phyloP scores from a whole-genome alignment of 2,797 vertebrate genomes.

The Emys orbicularis region DNA sequence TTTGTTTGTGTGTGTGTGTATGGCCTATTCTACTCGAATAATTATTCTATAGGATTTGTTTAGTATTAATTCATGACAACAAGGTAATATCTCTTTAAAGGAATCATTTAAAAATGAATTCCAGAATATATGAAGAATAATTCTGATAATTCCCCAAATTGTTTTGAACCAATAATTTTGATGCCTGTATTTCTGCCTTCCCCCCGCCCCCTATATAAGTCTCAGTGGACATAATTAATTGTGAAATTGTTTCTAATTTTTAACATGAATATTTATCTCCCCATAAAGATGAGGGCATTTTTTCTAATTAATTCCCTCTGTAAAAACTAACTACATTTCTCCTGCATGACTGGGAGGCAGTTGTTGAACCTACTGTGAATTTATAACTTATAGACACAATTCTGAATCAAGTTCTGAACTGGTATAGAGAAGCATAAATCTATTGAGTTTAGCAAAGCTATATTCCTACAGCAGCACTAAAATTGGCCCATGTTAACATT shows the following conservation, averaged over 20 bases:
- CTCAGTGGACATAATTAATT: constrained; percentile 80
- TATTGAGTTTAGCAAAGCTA: constrained; percentile 34
- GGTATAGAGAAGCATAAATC: constrained; percentile 17
- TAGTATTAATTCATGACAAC: neutral
- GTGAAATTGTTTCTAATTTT: constrained; percentile 67
- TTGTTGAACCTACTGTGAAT: constrained; percentile 24
- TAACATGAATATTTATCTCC: constrained; percentile 56
- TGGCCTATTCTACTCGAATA: neutral
- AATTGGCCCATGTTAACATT: constrained; percentile 38
- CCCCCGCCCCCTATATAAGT: constrained; percentile 46
- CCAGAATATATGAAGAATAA: constrained; percentile 40
- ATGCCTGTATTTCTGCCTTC: constrained; percentile 18
- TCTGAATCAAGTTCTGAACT: constrained; percentile 35
- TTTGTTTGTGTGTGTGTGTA: no score
- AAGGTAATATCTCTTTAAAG: constrained; percentile 18
- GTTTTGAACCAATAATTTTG: constrained; percentile 63
- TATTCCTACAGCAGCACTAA: constrained; percentile 18
- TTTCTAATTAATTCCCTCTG: constrained; percentile 77
- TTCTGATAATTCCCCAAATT: constrained; percentile 31
- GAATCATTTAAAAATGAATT: constrained; percentile 10
- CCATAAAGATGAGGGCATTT: constrained; percentile 50
- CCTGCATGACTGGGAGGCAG: constrained; percentile 58
- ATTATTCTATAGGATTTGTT: neutral
- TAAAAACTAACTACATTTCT: constrained; percentile 51
- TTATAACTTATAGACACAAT: neutral